Evolutionary conservation across 2,797 vertebrate genomes (phyloP), one percentile per base, ranked within the genome.

Genomic region (Choloepus didactylus): DNA sequence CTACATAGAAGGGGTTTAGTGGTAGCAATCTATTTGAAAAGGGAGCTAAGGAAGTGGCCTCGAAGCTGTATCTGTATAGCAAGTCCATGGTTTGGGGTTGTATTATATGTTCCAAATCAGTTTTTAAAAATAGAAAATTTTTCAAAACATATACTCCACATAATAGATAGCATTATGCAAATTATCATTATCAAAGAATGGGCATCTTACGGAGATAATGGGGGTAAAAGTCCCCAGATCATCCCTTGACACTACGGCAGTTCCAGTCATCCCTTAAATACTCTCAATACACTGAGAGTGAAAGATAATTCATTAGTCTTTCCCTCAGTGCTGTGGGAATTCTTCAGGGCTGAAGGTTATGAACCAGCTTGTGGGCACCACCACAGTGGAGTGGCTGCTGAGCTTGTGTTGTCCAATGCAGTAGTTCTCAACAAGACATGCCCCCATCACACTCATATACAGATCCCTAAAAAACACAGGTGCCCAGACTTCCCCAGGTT

Each of bases 311-410:
- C 31, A 60, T 64, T 80, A 44, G 27, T 44, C 25, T 51, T n/a
- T 83, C 38, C 8, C 41, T 60, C 15, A 46, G 70, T 3, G 27
- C 73, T 49, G 4, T 18, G 19, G 46, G 25, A 49, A 25, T 29
- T 86, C 25, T 14, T 73, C 29, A 35, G 54, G 4, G n/a, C 31
- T 25, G 46, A 35, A 46, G 44, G 23, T 0, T 23, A 2, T 14
- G 11, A 38, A 35, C 15, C 31, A 77, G 6, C 18, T 60, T 9
- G 1, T 38, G 35, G 62, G 18, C 23, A 9, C 3, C 14, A 18
- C 46, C 1, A 3, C 0, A 1, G 5, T 1, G 5, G 5, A 41
- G 29, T 46, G 41, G 4, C 62, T 51, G 0, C 83, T 46, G 19
- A 38, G 54, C 62, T 38, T 5, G 2, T 0, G 0, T 1, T 21